These are phyloP conservation scores for Apeltes quadracus DNA, from an alignment of 2,113 vertebrate genomes.

Conservation along the genomic window DNA sequence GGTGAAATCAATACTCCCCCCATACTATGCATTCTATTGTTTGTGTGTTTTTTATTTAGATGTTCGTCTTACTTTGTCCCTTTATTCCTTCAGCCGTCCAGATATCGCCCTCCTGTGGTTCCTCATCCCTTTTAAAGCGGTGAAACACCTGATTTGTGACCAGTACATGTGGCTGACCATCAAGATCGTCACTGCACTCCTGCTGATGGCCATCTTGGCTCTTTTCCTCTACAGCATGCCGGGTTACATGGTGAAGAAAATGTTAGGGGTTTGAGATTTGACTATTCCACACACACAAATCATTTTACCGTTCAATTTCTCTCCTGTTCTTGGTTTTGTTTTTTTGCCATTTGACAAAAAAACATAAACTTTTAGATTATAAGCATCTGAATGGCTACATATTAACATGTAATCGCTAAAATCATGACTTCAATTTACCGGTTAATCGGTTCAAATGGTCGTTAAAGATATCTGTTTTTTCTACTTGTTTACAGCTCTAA, in stretches of 20 bases:
- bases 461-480: not conserved
- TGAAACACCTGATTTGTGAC: conserved; percentile 90
- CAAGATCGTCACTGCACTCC: conserved; percentile 87
- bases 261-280: conserved; percentile 74
- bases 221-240: conserved; percentile 95
- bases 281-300: conserved; percentile 8
- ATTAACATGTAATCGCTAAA: conserved; percentile 7
- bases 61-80: not conserved
- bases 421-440: conserved; percentile 9
- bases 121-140: conserved; percentile 81
- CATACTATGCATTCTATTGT: not conserved
- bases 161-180: conserved; percentile 94
- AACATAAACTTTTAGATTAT: not conserved
- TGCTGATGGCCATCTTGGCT: conserved; percentile 85
- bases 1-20: not conserved
- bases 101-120: no score
- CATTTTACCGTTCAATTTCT: not conserved
- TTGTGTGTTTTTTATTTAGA: no score
- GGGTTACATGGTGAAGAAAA: conserved; percentile 94
- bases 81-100: no score
- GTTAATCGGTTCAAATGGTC: not conserved
- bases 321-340: conserved; percentile 8
- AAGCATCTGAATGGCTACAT: not conserved
- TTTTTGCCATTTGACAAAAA: conserved; percentile 32
- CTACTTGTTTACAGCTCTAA: not conserved